Conservation (phyloP, 2,888 invertebrate species). For the Neoaliturus tenellus region DNA sequence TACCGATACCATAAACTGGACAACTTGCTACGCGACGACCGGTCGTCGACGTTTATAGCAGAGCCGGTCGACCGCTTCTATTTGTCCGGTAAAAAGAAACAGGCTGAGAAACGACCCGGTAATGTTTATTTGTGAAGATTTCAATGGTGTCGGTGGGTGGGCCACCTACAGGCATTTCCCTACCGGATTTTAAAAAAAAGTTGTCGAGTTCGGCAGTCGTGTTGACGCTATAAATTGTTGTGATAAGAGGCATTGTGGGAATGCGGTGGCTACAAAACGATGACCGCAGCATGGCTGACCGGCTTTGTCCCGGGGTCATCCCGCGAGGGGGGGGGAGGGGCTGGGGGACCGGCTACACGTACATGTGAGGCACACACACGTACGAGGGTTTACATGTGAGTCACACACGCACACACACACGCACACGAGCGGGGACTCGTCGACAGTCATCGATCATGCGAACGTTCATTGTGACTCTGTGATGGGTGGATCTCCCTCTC, state of each 20-base stretch:
- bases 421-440: too few relatives aligned
- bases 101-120: slow-evolving; percentile 14
- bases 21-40: slow-evolving; percentile 46
- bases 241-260: slow-evolving; percentile 52
- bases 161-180: slow-evolving; percentile 50
- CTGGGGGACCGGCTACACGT: background rate
- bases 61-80: slow-evolving; percentile 56
- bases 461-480: too few relatives aligned
- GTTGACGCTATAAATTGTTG: slow-evolving; percentile 54
- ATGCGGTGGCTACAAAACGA: slow-evolving; percentile 50
- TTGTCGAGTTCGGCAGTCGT: slow-evolving; percentile 29
- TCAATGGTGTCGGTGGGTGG: slow-evolving; percentile 59
- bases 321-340: background rate
- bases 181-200: slow-evolving; percentile 55
- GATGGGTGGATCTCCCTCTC: too few relatives aligned
- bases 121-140: slow-evolving; percentile 57
- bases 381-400: too few relatives aligned
- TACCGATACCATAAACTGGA: slow-evolving; percentile 48
- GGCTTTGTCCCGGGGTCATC: slow-evolving; percentile 34
- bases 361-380: background rate
- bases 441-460: background rate
- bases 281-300: slow-evolving; percentile 55
- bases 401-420: too few relatives aligned
- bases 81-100: slow-evolving; percentile 54
- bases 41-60: slow-evolving; percentile 44